Conservation (phyloP, 1,140 invertebrate genomes). For the Nebria ingens region DNA sequence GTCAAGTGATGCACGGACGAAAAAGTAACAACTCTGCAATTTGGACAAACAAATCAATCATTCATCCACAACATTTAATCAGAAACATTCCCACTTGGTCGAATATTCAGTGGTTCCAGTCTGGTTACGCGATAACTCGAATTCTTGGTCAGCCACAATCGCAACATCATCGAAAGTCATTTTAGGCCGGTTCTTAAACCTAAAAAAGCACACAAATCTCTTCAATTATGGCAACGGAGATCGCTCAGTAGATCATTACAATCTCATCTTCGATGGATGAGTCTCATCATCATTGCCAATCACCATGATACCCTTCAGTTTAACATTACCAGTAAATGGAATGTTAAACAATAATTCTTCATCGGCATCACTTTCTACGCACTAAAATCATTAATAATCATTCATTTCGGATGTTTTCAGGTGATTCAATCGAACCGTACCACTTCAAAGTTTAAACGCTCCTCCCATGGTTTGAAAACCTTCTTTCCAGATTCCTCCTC, state of each 20-base stretch:
- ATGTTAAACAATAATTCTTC: conserved; percentile 92
- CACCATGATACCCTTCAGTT: conserved; percentile 87
- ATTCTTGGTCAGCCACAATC: conserved; percentile 73
- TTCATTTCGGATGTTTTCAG: background rate
- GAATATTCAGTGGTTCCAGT: conserved; percentile 77
- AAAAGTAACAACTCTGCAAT: conserved; percentile 64
- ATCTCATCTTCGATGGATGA: conserved; percentile 73
- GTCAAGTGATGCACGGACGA: conserved; percentile 78
- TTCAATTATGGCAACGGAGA: no score
- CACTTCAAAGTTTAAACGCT: conserved; percentile 61
- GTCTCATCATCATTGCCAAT: conserved; percentile 73
- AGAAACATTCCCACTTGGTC: conserved; percentile 56
- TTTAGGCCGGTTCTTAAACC: conserved; percentile 82
- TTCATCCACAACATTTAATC: background rate
- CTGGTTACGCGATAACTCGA: conserved; percentile 73
- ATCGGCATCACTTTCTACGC: conserved; percentile 90
- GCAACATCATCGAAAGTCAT: conserved; percentile 88
- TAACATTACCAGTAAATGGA: conserved; percentile 90
- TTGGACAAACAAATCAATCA: conserved; percentile 8
- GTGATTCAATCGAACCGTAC: conserved; percentile 37
- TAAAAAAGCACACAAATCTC: conserved; percentile 34
- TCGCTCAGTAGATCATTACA: conserved; percentile 48
- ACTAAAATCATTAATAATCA: conserved; percentile 46
- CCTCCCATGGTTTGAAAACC: conserved; percentile 90
- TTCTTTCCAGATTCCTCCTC: conserved; percentile 73